Evolutionary conservation across 2,888 invertebrate genomes (phyloP), one percentile per base, ranked within the genome.

Genomic region (Cephus rjabovi): DNA sequence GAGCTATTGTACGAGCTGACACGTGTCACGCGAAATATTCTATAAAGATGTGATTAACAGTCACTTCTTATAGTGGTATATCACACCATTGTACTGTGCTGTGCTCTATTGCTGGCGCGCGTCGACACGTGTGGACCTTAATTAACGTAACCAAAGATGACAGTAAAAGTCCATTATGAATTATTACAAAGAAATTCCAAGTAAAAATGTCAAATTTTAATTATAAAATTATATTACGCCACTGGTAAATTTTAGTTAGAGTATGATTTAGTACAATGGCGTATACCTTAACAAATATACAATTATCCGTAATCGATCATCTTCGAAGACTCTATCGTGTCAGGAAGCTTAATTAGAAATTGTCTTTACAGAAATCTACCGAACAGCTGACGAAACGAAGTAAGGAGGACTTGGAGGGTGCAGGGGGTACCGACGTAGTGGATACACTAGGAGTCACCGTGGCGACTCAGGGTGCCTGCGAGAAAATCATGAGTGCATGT

Each of bases 401-500:
- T 34, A 71, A 12, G 34, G 71, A 71, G 33, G 71, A 71, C 34
- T 34, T 34, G 71, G 31, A 33, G 12, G 71, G 12, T 34, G 71
- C 71, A 15, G 31, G 31, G 12, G 15, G 33, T 33, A 12, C 34
- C 4, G 71, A 71, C 34, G 12, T n/a, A 31, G 56, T 23, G 56
- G 56, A 56, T 23, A 31, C 71, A 34, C 33, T 34, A 71, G 71
- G 71, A 71, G 56, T 56, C 56, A 56, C 56, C 56, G 56, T 56
- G 56, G 71, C 71, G 71, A 31, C 71, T 31, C 71, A 71, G 34
- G 15, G 71, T 12, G 71, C 71, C 33, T 34, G 71, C 77, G 80
- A 81, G 40, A 86, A 86, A 82, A 85, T 86, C 86, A 89, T 89
- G 89, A 87, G 84, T 77, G 82, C 87, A 76, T 89, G 89, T 11